Base-by-base conservation (phyloP, 2,113 vertebrate genomes). In the Eptesicus fuscus region DNA sequence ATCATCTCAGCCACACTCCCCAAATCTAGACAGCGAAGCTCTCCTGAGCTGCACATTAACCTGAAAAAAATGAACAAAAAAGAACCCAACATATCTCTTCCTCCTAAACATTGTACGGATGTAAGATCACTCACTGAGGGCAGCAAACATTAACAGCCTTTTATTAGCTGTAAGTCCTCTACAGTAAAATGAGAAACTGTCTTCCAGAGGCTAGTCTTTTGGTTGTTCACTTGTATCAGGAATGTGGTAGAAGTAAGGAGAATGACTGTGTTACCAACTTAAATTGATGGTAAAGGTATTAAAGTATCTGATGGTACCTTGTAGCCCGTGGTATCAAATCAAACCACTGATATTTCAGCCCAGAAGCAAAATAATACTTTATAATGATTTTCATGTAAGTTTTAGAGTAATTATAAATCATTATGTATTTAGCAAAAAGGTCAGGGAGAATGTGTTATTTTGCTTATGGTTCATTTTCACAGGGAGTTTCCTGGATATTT, bases 391-490 rank as follows among this genome's bases (percentile, higher is more conserved):
- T 84, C 82, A 12, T 25, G 5, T 83, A 42, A n/a, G 20, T 77
- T 37, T 93, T 96, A 49, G 28, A 67, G 40, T 83, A 67, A 90
- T 78, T 90, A 49, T 63, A 79, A 83, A 79, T 82, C 65, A 65
- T 22, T 74, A 20, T 73, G 28, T 76, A 89, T 73, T 92, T 85
- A 97, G 92, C 80, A 67, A 30, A 16, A 63, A 25, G 32, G 83
- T 91, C 61, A 74, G 74, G 88, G 95, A 93, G 69, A 97, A 44
- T 63, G 14, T 92, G 51, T 97, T 96, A 63, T 97, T 95, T 97
- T 94, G 88, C 95, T 95, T 90, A 35, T 74, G 59, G 63, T 90
- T 97, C 85, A 76, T 97, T 97, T 97, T 97, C 91, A 90, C 87
- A 95, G 71, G 44, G 40, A 92, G 30, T 95, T 97, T 85, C 97